Base-by-base conservation (phyloP, 2,888 invertebrate species). In the Allophyes oxyacanthae region DNA sequence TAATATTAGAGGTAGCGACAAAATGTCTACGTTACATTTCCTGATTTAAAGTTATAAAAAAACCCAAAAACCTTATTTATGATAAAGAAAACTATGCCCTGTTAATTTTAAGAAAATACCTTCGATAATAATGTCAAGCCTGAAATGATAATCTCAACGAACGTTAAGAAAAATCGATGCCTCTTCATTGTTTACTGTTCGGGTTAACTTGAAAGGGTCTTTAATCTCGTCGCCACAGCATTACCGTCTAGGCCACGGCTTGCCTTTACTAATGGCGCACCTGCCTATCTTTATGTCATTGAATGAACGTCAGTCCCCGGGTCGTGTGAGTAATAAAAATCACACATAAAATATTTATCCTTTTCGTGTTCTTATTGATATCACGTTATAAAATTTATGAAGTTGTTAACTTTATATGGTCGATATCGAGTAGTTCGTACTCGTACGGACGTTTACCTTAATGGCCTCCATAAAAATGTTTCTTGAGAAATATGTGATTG, bases 351-450 rank as follows among this genome's bases (percentile, higher is more conserved):
- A 88, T 86, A 87, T 88, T 85, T 86, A 86, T 83, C 70, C 72
- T 75, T 76, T 69, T 75, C 79, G 73, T 81, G 76, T 78, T 82
- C 77, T 83, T 85, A 89, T 89, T 87, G 88, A 89, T 87, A 83
- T 87, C 84, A 74, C 81, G 85, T 85, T 87, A 86, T 86, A 84
- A 88, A 88, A 70, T 88, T 90, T 88, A 90, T 88, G 85, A 84
- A 87, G 88, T 86, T 85, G 83, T 88, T 88, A 88, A 86, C 81
- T 88, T 88, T 85, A 87, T 85, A 78, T 70, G 75, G 66, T 73
- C 78, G 78, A 82, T 85, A 88, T 84, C 75, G 75, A 68, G 75
- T 75, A 76, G 74, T 65, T 56, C 50, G 32, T 73, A 68, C 60
- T 70, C 51, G 53, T 46, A 58, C 32, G 63, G 72, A 64, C 64